Percentiles rank a stretch among this genome's conserved stretches.
phyloP scores from a whole-genome alignment of 2,797 vertebrate species.

The Trichosurus vulpecula region DNA sequence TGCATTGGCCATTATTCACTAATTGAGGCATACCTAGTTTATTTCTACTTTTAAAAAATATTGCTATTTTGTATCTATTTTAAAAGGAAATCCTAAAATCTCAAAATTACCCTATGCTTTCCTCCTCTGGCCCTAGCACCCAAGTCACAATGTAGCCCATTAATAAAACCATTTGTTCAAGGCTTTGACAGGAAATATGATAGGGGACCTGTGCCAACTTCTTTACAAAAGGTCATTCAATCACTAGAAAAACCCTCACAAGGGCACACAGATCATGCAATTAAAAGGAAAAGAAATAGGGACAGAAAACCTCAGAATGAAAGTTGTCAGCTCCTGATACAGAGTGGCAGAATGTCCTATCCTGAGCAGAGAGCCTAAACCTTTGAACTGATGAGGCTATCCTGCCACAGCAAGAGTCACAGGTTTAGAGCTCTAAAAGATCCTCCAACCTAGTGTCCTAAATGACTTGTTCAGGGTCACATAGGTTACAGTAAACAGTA shows the following conservation, averaged over 20 bases:
- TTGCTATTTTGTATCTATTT: not conserved
- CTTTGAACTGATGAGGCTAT: not conserved
- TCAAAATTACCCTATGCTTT: constrained; percentile 8
- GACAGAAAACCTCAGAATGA: not conserved
- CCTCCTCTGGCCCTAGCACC: not conserved
- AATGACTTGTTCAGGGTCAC: not conserved
- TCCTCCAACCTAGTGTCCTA: not conserved
- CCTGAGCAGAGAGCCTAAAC: not conserved
- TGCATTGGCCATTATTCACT: not conserved
- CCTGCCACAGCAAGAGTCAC: not conserved
- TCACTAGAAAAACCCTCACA: not conserved
- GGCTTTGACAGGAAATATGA: constrained; percentile 26
- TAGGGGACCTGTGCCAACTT: not conserved
- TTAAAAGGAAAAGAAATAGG: not conserved
- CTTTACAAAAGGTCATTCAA: not conserved
- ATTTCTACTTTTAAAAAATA: not conserved
- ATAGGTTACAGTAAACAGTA: not conserved
- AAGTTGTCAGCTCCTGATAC: not conserved
- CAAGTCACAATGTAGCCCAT: not conserved
- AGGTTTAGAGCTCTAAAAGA: not conserved
- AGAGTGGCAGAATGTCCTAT: not conserved
- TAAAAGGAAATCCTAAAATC: constrained; percentile 16
- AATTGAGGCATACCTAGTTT: not conserved
- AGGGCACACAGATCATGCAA: not conserved
- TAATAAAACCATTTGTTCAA: constrained; percentile 14